Evolutionary conservation across 2,797 vertebrate species (phyloP).

Genomic region (Gallirallus australis): DNA sequence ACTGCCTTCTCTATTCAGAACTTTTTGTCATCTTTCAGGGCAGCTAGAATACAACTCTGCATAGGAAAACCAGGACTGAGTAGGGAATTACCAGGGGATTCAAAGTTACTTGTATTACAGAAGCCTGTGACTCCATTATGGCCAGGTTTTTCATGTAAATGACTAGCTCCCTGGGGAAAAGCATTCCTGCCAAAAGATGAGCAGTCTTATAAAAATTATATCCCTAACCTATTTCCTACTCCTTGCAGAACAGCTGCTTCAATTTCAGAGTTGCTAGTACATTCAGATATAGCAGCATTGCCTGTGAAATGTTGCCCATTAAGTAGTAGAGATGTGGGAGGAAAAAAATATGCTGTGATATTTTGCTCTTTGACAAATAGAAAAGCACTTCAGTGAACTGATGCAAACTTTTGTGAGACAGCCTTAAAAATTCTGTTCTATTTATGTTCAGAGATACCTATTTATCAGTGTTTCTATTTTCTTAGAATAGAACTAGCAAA

Average conservation of each 20-base stretch:
- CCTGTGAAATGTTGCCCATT: slow-evolving; percentile 62
- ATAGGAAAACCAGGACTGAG: slow-evolving; percentile 1
- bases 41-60: not conserved
- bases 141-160: slow-evolving; percentile 50
- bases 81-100: slow-evolving; percentile 21
- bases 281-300: not conserved
- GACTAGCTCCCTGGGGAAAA: slow-evolving; percentile 19
- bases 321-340: slow-evolving; percentile 48
- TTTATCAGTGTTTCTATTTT: slow-evolving; percentile 25
- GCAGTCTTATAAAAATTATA: slow-evolving; percentile 55
- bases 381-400: slow-evolving; percentile 4
- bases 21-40: slow-evolving; percentile 22
- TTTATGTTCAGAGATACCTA: not conserved
- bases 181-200: slow-evolving; percentile 55
- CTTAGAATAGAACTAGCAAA: not conserved
- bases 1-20: slow-evolving; percentile 23
- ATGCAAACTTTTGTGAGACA: slow-evolving; percentile 33
- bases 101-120: not conserved
- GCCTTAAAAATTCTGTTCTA: slow-evolving; percentile 7
- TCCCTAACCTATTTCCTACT: slow-evolving; percentile 55
- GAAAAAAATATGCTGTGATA: slow-evolving; percentile 23
- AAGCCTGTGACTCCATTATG: slow-evolving; percentile 37
- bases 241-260: slow-evolving; percentile 43
- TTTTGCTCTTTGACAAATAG: slow-evolving; percentile 58
- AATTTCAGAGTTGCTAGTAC: slow-evolving; percentile 33